Evolutionary conservation across 2,797 vertebrate genomes (phyloP).

Genomic region (Melanogrammus aeglefinus): DNA sequence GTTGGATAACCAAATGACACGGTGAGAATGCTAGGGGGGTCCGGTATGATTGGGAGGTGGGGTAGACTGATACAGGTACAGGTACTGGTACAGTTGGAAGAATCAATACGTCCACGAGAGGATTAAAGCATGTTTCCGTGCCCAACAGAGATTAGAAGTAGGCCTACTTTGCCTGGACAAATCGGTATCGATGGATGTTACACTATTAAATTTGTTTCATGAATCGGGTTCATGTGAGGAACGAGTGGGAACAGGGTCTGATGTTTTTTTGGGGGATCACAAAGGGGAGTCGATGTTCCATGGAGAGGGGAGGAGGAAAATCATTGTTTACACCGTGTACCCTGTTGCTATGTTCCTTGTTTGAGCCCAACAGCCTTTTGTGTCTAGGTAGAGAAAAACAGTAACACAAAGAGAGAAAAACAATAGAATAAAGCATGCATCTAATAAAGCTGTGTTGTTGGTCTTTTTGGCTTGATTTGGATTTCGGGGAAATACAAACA

Average conservation of each 20-base stretch:
- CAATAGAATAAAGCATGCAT: conserved; percentile 37
- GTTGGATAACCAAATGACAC: conserved; percentile 63
- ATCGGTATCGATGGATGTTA: background rate
- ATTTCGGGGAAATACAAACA: background rate
- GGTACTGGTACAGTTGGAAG: conserved; percentile 69
- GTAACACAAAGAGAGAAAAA: background rate
- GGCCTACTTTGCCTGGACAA: background rate
- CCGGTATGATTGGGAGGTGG: conserved; percentile 19
- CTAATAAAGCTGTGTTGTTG: background rate
- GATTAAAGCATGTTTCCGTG: conserved; percentile 46
- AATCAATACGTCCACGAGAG: conserved; percentile 69
- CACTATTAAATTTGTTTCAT: background rate
- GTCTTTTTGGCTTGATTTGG: background rate
- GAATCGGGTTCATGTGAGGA: background rate
- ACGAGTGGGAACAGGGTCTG: background rate
- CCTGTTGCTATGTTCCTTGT: background rate
- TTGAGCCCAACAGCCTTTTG: background rate
- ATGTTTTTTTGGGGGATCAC: background rate
- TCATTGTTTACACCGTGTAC: background rate
- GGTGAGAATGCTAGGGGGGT: conserved; percentile 56
- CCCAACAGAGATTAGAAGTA: conserved; percentile 18
- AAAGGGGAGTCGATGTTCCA: background rate
- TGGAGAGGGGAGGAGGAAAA: background rate
- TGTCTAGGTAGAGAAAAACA: background rate
- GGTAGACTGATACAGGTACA: conserved; percentile 35